Conservation (phyloP, 2,888 invertebrate species). For the Aspidiotus rigidus region DNA sequence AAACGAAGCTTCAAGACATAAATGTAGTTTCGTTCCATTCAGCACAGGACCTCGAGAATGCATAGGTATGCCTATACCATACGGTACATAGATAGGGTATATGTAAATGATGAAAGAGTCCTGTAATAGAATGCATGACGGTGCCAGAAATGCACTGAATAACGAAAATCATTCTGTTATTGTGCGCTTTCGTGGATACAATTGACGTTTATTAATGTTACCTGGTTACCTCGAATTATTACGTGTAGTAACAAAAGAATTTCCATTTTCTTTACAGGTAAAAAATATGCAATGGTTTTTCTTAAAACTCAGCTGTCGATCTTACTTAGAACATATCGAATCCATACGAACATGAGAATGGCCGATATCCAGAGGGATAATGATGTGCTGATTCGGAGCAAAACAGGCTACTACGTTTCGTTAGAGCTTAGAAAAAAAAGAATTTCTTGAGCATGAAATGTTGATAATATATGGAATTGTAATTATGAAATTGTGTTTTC, state of each 20-base stretch:
- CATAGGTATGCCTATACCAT: conserved; percentile 1
- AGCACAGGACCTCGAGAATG: conserved; percentile 24
- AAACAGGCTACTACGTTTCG: conserved; percentile 34
- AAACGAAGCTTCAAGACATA: conserved; percentile 13
- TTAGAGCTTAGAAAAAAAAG: background rate
- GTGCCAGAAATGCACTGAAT: too few relatives aligned
- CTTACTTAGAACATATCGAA: conserved; percentile 35
- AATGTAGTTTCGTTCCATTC: conserved; percentile 23
- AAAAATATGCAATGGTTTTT: conserved; percentile 37
- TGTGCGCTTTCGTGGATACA: too few relatives aligned
- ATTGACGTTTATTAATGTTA: too few relatives aligned
- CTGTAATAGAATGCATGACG: too few relatives aligned
- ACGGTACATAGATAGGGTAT: background rate
- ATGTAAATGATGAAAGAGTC: too few relatives aligned
- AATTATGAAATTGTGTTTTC: too few relatives aligned
- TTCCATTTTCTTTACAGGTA: conserved; percentile 34
- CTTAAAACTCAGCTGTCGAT: conserved; percentile 37
- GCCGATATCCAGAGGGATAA: conserved; percentile 36
- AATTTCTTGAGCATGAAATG: too few relatives aligned
- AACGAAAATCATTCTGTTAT: too few relatives aligned
- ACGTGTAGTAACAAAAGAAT: background rate
- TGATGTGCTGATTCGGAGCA: conserved; percentile 36
- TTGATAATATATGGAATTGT: too few relatives aligned
- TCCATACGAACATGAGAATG: conserved; percentile 36
- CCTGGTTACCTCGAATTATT: too few relatives aligned